Evolutionary conservation across 2,113 vertebrate species (phyloP).

Genomic region (Taurulus bubalis): DNA sequence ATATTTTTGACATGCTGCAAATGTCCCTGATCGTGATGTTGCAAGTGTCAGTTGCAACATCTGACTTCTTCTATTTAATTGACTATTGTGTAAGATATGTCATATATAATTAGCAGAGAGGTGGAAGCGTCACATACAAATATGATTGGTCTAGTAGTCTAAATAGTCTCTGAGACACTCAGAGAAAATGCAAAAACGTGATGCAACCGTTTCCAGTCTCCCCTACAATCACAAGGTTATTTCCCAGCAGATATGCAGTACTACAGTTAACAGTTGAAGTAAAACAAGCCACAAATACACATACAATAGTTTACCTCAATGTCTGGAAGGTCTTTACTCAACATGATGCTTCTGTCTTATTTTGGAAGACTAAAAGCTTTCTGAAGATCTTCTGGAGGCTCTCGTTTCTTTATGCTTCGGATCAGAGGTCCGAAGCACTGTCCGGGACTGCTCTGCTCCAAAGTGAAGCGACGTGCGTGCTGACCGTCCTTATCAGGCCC

Average conservation of each 20-base stretch:
- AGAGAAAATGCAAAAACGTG: not conserved
- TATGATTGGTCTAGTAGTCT: not conserved
- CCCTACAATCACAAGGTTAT: not conserved
- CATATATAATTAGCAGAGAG: not conserved
- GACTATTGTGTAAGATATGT: too few relatives aligned
- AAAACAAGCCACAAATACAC: not conserved
- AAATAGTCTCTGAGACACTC: not conserved
- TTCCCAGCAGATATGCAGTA: not conserved
- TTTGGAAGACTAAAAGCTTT: not conserved
- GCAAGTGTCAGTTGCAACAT: too few relatives aligned
- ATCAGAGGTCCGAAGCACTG: conserved; percentile 62
- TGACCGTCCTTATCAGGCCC: not conserved
- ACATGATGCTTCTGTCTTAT: conserved; percentile 55
- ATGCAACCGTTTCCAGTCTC: not conserved
- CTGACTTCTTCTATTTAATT: too few relatives aligned
- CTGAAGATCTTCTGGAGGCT: not conserved
- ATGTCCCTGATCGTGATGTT: too few relatives aligned
- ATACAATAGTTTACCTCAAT: conserved; percentile 75
- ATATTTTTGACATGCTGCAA: too few relatives aligned
- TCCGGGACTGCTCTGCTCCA: conserved; percentile 48
- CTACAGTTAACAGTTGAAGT: not conserved
- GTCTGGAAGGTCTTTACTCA: conserved; percentile 80
- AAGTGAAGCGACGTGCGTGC: not conserved
- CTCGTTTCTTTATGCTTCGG: not conserved
- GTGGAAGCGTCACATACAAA: not conserved